Base-by-base conservation (phyloP, 1,140 invertebrate species). In the Cataglyphis hispanica region DNA sequence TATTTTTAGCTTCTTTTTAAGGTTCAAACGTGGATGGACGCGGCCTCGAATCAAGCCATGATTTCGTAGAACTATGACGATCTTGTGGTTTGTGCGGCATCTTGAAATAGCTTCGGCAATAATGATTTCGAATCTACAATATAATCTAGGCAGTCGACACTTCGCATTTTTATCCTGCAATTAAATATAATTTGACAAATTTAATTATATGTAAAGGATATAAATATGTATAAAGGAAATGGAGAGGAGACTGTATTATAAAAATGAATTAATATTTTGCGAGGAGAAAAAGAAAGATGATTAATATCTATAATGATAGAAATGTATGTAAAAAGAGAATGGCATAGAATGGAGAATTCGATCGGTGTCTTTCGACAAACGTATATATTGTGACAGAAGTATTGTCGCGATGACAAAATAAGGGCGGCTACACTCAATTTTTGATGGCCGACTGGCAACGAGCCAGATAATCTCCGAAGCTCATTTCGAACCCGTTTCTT, bases 401-500 rank as follows among this genome's bases (percentile, higher is more conserved):
- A 86, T 87, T 86, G 85, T 89, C 53, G 63, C 31, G 3, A 34
- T 89, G 88, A 75, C 88, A 93, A 93, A 92, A 87, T 91, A 89
- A 64, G 86, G 78, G 77, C 80, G 63, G 8, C 43, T 56, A 64
- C 43, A 60, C 58, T 90, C 77, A 90, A 90, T 92, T 93, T 90
- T 92, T 63, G 81, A 85, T 87, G 88, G 56, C 53, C 63, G 27
- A 50, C 58, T 84, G 77, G 60, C 88, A 60, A 75, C 85, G 46
- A 77, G 63, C 58, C 88, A 91, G 88, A 91, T 91, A 90, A 91
- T 91, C 90, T 91, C 60, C 43, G 80, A 63, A 67, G 84, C 84
- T 90, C 90, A 91, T 91, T 88, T 70, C 27, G 77, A 84, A 88
- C 90, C 81, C 88, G 90, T 91, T 91, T 88, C 86, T 90, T 89